phyloP scores from a whole-genome alignment of 2,797 vertebrate genomes.

The Pseudotriccus pelzelni region DNA sequence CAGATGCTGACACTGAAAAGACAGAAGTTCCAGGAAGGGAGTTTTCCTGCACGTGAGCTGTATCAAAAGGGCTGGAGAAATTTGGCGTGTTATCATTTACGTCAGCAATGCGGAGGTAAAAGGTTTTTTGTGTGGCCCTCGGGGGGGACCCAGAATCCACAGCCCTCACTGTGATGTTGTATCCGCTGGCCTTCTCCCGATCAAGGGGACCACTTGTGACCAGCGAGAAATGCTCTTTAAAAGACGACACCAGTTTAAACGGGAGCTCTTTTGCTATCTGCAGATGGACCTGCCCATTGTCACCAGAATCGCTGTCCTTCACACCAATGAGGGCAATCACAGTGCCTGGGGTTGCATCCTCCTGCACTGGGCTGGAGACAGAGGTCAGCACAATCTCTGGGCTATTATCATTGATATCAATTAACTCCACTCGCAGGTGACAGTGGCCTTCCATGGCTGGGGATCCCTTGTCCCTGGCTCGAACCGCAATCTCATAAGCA shows the following conservation, averaged over 20 bases:
- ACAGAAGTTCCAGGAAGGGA: slow-evolving; percentile 74
- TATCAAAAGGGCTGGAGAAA: slow-evolving; percentile 77
- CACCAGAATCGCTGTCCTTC: slow-evolving; percentile 77
- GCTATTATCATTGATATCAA: slow-evolving; percentile 73
- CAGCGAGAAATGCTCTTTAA: slow-evolving; percentile 76
- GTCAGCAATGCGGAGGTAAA: slow-evolving; percentile 78
- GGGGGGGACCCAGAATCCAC: slow-evolving; percentile 76
- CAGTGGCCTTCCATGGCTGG: slow-evolving; percentile 73
- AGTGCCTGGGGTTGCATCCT: slow-evolving; percentile 76
- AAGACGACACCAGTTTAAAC: slow-evolving; percentile 73
- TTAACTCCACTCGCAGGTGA: slow-evolving; percentile 70
- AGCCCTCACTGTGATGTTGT: slow-evolving; percentile 76
- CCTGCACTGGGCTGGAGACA: slow-evolving; percentile 70
- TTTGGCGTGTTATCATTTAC: slow-evolving; percentile 80
- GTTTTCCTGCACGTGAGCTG: slow-evolving; percentile 82
- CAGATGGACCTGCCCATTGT: slow-evolving; percentile 76
- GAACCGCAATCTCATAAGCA: slow-evolving; percentile 65
- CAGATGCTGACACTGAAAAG: slow-evolving; percentile 79
- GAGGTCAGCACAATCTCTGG: slow-evolving; percentile 69
- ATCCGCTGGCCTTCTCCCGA: slow-evolving; percentile 70
- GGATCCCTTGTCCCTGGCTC: slow-evolving; percentile 71
- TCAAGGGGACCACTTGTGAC: slow-evolving; percentile 71
- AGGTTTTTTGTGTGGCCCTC: slow-evolving; percentile 75
- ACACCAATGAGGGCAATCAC: slow-evolving; percentile 82
- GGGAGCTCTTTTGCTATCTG: slow-evolving; percentile 64